A percentile compares a stretch with the other conserved stretches of the same genome.
These are phyloP conservation scores for Hydrotaea diabolus DNA, from an alignment of 2,888 invertebrate genomes.

Conservation along the genomic window DNA sequence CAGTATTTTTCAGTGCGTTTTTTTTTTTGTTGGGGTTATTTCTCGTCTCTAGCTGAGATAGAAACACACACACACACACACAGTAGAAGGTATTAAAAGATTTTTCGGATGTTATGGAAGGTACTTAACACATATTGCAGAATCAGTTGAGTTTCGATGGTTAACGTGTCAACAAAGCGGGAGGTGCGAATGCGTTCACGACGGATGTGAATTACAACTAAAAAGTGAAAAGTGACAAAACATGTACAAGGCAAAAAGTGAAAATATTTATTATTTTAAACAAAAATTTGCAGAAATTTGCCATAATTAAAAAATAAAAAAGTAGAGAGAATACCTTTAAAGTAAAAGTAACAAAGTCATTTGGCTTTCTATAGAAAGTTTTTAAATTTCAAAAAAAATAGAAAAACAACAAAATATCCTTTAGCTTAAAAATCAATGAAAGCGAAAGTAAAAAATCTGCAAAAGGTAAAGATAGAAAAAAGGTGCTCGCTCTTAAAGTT, in stretches of 20 bases:
- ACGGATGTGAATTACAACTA: not conserved
- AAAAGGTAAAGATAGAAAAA: slow-evolving; percentile 35
- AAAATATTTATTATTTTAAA: not conserved
- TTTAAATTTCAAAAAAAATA: not conserved
- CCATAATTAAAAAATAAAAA: not conserved
- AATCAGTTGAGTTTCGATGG: slow-evolving; percentile 71
- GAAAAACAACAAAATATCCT: not conserved
- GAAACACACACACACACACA: slow-evolving; percentile 5
- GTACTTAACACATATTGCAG: slow-evolving; percentile 68
- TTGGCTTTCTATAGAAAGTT: not conserved
- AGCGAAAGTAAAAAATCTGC: slow-evolving; percentile 56
- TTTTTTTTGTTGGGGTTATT: not conserved
- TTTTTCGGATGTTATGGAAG: slow-evolving; percentile 63
- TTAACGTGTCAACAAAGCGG: slow-evolving; percentile 66
- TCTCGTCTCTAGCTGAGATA: slow-evolving; percentile 37
- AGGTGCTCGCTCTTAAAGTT: slow-evolving; percentile 20
- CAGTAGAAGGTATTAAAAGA: slow-evolving; percentile 57
- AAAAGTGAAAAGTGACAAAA: not conserved
- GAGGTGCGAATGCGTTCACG: slow-evolving; percentile 46
- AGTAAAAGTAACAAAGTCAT: too few species aligned
- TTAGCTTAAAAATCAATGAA: slow-evolving; percentile 53
- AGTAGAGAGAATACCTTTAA: not conserved
- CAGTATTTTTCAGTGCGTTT: slow-evolving; percentile 55
- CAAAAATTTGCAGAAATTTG: not conserved
- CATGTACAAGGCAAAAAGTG: not conserved